Base-by-base conservation (phyloP, 2,888 invertebrate genomes). In the Erpobdella octoculata region DNA sequence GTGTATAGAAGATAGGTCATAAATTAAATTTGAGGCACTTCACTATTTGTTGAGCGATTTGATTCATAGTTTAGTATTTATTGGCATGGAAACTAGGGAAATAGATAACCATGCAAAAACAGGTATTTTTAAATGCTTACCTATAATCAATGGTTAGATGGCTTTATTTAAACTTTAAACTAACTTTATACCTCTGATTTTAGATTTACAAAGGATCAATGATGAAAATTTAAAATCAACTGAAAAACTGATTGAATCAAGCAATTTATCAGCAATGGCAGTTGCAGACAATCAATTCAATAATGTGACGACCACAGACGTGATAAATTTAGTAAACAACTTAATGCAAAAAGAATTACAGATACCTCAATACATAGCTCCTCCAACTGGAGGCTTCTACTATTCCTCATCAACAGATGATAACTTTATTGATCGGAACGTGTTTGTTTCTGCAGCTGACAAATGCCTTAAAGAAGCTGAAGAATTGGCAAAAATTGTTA, bases 351-450 rank as follows among this genome's bases (percentile, higher is more conserved):
- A 9, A n/a, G 18, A 53, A 53, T 28, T 53, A 25, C 48, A 3
- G 9, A 48, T 5, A 18, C 28, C 53, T 4, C 21, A n/a, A 6
- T 25, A 53, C 53, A 53, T 21, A 4, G 6, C 21, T 12, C 53
- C 53, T 53, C 28, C 53, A 21, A 53, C 8, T 1, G 53, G 53
- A 53, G 53, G 53, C 12, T 33, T 62, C 25, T 38, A 36, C 31
- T 94, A 93, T 84, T 91, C 92, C 81, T 91, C 93, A 0, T 93
- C 94, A 83, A 95, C 95, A 79, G 95, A 96, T 83, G 95, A 95
- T 2, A 95, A 95, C 83, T 96, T 96, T 79, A 94, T 95, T 83
- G 95, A 96, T 81, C 87, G 94, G 74, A 93, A 93, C 88, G 95
- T 94, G 3, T 96, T 94, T 81, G 92, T 95, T 74, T 94, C 94